phyloP scores from a whole-genome alignment of 2,113 vertebrate species.

The Datnioides undecimradiatus region DNA sequence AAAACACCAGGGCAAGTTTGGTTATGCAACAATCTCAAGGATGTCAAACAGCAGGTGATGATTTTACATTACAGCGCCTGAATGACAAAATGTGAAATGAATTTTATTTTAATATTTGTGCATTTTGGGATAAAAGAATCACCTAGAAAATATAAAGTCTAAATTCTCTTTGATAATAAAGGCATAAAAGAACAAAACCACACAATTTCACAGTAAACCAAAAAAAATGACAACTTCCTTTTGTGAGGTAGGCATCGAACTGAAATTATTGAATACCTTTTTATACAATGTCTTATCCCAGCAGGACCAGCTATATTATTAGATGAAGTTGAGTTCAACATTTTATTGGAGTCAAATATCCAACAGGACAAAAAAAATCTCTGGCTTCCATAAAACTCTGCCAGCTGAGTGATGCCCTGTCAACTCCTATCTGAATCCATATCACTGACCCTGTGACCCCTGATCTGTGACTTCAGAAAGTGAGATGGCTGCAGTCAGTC shows the following conservation, averaged over 20 bases:
- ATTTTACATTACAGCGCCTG: neutral
- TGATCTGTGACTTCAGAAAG: conserved; percentile 34
- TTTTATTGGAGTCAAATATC: neutral
- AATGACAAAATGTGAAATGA: neutral
- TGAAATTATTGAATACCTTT: neutral
- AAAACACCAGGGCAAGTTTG: too few relatives aligned
- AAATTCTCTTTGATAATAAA: neutral
- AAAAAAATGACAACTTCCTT: neutral
- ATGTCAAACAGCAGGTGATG: neutral
- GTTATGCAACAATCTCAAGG: neutral
- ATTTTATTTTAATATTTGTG: neutral
- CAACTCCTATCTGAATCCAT: neutral
- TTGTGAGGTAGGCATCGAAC: neutral
- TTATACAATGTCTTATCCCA: neutral
- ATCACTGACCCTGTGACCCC: conserved; percentile 40
- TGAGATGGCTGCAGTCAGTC: conserved; percentile 30
- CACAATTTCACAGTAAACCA: neutral
- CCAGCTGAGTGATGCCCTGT: neutral
- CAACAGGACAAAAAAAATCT: neutral
- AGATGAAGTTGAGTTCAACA: neutral
- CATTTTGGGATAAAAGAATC: neutral
- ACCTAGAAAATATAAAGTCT: neutral
- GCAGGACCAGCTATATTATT: neutral
- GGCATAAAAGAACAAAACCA: neutral
- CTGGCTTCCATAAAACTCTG: neutral